phyloP scores from a whole-genome alignment of 2,888 invertebrate species.

The Dioctria linearis region DNA sequence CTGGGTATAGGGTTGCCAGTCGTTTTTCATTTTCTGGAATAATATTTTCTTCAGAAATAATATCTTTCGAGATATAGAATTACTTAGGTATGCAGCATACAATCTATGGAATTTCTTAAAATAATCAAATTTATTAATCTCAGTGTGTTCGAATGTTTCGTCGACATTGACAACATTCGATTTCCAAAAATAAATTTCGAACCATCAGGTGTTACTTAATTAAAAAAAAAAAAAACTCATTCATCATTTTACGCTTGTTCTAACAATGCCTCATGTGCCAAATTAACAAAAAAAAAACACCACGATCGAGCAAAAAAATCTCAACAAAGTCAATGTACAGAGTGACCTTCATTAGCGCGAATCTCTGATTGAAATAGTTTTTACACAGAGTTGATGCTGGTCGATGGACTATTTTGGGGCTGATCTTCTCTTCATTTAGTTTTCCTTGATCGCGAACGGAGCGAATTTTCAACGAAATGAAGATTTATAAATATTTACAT shows the following conservation, averaged over 20 bases:
- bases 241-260: conserved; percentile 9
- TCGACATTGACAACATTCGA: background rate
- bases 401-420: background rate
- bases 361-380: conserved; percentile 21
- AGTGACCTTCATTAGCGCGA: conserved; percentile 16
- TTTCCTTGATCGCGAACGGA: too few species aligned
- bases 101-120: too few species aligned
- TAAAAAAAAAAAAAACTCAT: background rate
- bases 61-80: background rate
- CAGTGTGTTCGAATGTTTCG: too few species aligned
- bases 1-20: too few species aligned
- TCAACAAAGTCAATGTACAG: conserved; percentile 35
- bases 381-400: conserved; percentile 1
- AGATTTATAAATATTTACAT: too few species aligned
- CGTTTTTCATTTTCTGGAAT: background rate
- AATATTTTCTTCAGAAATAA: background rate
- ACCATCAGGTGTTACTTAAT: conserved; percentile 17
- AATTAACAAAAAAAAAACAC: background rate
- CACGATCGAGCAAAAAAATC: conserved; percentile 4
- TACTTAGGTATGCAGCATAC: too few species aligned
- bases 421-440: too few species aligned
- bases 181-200: conserved; percentile 36
- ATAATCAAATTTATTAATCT: too few species aligned
- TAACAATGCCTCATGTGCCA: conserved; percentile 10
- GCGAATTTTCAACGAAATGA: too few species aligned